Percentiles rank a stretch among this genome's conserved stretches.
These are phyloP conservation scores for Gadopsis marmoratus DNA, from an alignment of 2,797 vertebrate species.

Conservation along the genomic window DNA sequence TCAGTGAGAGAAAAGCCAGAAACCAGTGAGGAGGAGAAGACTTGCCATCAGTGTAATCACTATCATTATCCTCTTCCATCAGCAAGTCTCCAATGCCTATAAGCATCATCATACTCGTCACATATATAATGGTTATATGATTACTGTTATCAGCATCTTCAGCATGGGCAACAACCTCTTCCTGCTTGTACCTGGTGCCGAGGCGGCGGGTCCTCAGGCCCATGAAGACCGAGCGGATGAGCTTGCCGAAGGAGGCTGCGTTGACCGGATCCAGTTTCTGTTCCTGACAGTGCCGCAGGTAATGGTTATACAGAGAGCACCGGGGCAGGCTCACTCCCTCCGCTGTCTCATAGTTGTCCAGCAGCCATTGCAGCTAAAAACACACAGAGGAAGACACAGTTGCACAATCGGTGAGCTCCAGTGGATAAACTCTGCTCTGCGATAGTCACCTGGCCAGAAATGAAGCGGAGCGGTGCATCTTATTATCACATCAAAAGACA, in stretches of 20 bases:
- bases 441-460: constrained; percentile 49
- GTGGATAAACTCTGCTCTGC: constrained; percentile 30
- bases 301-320: constrained; percentile 97
- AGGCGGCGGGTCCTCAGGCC: constrained; percentile 94
- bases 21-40: constrained; percentile 60
- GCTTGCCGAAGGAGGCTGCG: constrained; percentile 96
- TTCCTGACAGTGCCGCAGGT: constrained; percentile 97
- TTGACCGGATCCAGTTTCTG: constrained; percentile 98
- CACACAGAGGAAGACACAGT: constrained; percentile 63
- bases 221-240: constrained; percentile 98
- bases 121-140: constrained; percentile 63
- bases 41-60: constrained; percentile 70
- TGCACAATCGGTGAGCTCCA: constrained; percentile 37
- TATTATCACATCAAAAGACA: constrained; percentile 65
- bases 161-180: constrained; percentile 28
- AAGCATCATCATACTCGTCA: constrained; percentile 62
- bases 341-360: constrained; percentile 97
- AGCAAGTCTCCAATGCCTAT: constrained; percentile 48
- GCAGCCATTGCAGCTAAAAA: constrained; percentile 94
- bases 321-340: constrained; percentile 96
- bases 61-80: constrained; percentile 69
- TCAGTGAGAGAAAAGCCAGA: constrained; percentile 64
- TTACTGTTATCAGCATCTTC: constrained; percentile 65
- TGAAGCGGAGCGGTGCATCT: constrained; percentile 39
- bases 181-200: constrained; percentile 90